Evolutionary conservation across 2,797 vertebrate genomes (phyloP), one percentile per base, ranked within the genome.

Genomic region (Scleropages formosus): DNA sequence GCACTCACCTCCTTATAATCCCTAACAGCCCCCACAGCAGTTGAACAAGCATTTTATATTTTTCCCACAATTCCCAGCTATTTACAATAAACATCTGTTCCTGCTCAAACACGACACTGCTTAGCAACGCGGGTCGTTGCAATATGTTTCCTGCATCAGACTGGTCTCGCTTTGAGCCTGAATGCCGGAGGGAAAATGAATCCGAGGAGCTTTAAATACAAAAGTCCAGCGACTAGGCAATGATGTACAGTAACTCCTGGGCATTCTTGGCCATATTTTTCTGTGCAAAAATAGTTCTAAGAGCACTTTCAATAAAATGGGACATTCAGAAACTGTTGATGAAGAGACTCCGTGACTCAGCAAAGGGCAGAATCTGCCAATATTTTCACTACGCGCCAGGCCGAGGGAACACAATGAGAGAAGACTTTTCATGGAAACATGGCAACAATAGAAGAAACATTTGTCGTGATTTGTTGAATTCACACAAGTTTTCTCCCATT

Each of bases 131-230:
- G n/a, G n/a, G n/a, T n/a, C n/a, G n/a, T n/a, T 39, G 2, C 39
- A 39, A 39, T 39, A 6, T n/a, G n/a, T 39, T 39, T 39, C 6
- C 31, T 2, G 31, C 6, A 31, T 39, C 31, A 39, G 31, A 39
- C 6, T 39, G 31, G 2, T 39, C 31, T 2, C 31, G 31, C 31
- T 39, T 39, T 39, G 31, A 39, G 39, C 1, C 20, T 69, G 44
- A 51, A 69, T 51, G 46, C 49, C 16, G 24, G n/a, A 44, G 24
- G 53, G 47, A 46, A n/a, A 69, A 24, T 53, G 22, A 53, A 46
- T 69, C 22, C 67, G 22, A 46, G 47, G 46, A 53, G 67, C 4
- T 51, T 26, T 46, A 69, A 69, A 69, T 69, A 51, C 53, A 53
- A 69, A 69, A 53, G 16, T 49, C 18, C 3, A 69, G n/a, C n/a